Conservation (phyloP, 2,797 vertebrate species). For the Mormyrus proboscirostris region DNA sequence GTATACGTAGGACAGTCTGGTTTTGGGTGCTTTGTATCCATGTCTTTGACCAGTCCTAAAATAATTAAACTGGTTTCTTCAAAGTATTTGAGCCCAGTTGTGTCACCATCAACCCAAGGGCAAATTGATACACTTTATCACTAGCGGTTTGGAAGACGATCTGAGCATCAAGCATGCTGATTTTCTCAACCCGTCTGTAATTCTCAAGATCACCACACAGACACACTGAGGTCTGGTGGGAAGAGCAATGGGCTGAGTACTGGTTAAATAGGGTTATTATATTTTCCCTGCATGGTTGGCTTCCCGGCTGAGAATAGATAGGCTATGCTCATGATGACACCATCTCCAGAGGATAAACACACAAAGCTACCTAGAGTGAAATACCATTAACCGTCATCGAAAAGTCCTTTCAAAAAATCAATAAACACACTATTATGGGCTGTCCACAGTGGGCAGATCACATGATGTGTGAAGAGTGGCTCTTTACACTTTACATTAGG, state of each 20-base stretch:
- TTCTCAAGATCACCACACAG: neutral
- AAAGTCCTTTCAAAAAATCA: constrained; percentile 3
- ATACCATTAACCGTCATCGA: neutral
- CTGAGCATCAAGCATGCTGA: neutral
- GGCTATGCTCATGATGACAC: neutral
- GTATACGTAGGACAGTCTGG: neutral
- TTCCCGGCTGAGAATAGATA: neutral
- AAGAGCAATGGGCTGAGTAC: neutral
- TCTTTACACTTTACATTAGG: neutral
- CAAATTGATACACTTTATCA: neutral
- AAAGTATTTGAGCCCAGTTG: neutral
- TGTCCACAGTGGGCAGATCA: neutral
- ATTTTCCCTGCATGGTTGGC: neutral
- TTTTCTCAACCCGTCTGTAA: neutral
- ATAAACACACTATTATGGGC: neutral
- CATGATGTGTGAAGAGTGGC: neutral
- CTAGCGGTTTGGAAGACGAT: neutral
- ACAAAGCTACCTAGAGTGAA: neutral
- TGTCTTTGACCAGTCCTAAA: neutral
- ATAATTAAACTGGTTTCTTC: neutral
- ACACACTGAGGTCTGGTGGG: neutral
- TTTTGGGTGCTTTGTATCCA: neutral
- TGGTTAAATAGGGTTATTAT: neutral
- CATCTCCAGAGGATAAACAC: neutral
- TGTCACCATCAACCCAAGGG: neutral